A percentile compares a stretch with the other conserved stretches of the same genome.
phyloP scores from a whole-genome alignment of 2,797 vertebrate genomes.

The Chrysocyon brachyurus region DNA sequence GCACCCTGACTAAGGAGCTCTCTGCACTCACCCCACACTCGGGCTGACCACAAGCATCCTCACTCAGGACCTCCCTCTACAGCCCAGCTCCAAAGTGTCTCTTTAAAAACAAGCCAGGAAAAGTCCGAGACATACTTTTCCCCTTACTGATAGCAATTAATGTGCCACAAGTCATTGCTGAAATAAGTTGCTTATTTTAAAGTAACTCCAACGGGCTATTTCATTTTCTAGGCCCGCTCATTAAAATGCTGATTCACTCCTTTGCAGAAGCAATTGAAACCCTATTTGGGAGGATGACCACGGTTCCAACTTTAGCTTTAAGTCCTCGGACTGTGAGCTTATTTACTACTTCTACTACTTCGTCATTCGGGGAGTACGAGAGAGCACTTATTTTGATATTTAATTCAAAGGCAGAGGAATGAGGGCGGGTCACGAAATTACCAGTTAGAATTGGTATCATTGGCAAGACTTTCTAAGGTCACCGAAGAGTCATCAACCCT shows the following conservation, averaged over 20 bases:
- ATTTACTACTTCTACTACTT: constrained; percentile 83
- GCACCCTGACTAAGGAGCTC: background rate
- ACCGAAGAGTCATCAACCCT: constrained; percentile 87
- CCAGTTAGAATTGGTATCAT: constrained; percentile 79
- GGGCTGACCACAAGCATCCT: constrained; percentile 12
- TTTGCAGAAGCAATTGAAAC: constrained; percentile 77
- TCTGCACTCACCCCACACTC: background rate
- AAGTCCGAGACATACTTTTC: constrained; percentile 79
- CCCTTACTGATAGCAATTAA: constrained; percentile 85
- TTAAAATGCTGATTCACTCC: constrained; percentile 88
- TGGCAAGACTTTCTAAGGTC: constrained; percentile 88
- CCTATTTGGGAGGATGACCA: constrained; percentile 78
- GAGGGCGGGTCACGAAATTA: constrained; percentile 72
- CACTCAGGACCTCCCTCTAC: constrained; percentile 49
- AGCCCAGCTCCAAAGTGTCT: constrained; percentile 76
- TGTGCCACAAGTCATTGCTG: constrained; percentile 82
- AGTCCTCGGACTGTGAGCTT: constrained; percentile 86
- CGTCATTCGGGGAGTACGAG: constrained; percentile 79
- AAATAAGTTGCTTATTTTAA: constrained; percentile 87
- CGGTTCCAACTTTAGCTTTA: constrained; percentile 86
- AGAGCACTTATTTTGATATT: constrained; percentile 85
- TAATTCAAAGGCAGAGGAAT: constrained; percentile 78
- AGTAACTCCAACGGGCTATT: constrained; percentile 86
- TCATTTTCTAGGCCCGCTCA: constrained; percentile 88
- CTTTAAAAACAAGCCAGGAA: constrained; percentile 80